Base-by-base conservation (phyloP, 2,888 invertebrate species). In the Drosophila cognata region DNA sequence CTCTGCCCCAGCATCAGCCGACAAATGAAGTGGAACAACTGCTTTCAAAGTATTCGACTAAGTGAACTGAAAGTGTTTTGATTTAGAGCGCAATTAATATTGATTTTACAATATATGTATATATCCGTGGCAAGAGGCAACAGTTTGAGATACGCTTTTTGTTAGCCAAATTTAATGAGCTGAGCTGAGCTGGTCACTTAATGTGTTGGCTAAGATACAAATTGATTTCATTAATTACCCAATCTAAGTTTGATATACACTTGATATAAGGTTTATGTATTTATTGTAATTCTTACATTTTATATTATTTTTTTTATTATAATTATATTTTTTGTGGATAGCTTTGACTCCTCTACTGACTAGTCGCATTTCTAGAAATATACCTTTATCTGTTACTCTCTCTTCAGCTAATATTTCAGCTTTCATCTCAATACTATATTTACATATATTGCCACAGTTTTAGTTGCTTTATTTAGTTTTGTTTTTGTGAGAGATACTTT, bases 41-140 rank as follows among this genome's bases (percentile, higher is more conserved):
- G 28, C 41, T 53, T 31, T 46, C 38, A 46, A 38, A 57, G 61
- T 46, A 28, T 11, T 50, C 28, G 28, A 46, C 74, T 68, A 74
- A 79, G 70, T 79, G 75, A 59, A 53, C 57, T 16, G n/a, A 51
- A 31, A 60, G 62, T 43, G 31, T 41, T 57, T 77, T 82, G 83
- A 88, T 88, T 88, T 85, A 82, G 77, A 73, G 68, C 65, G 80
- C 86, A 85, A 79, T 84, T 74, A 79, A 79, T 58, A 60, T 59
- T 36, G 63, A 67, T 56, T 75, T 52, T 31, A 35, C n/a, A 48
- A 53, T 33, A 55, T 11, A 48, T 31, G 33, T 4, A 35, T 16
- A 18, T 36, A 36, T 35, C 48, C 6, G 8, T 25, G 11, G 33
- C 3, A 25, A 35, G n/a, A 35, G 25, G 67, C 48, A 41, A 51